phyloP scores from a whole-genome alignment of 2,113 vertebrate species.

The Solea senegalensis region DNA sequence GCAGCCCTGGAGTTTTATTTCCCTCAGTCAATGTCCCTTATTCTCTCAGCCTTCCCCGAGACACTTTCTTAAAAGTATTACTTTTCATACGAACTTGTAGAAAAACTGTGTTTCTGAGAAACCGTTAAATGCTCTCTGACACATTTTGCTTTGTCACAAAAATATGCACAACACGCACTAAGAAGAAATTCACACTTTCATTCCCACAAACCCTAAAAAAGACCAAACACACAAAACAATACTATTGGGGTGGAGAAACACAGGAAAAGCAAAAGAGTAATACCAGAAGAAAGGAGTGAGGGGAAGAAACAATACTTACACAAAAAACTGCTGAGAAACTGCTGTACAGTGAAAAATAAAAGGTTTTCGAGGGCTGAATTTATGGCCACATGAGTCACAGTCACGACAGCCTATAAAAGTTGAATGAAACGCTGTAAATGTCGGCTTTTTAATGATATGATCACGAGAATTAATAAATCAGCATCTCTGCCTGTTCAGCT shows the following conservation, averaged over 20 bases:
- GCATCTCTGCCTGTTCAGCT: constrained; percentile 42
- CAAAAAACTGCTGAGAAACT: constrained; percentile 12
- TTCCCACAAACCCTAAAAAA: not conserved
- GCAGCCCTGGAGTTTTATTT: not conserved
- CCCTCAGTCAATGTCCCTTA: not conserved
- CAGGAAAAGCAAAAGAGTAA: not conserved
- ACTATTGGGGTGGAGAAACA: constrained; percentile 9
- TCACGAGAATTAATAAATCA: constrained; percentile 51
- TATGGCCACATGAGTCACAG: constrained; percentile 51
- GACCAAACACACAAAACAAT: not conserved
- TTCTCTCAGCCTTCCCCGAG: not conserved
- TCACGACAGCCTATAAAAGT: constrained; percentile 47
- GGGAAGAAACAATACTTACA: constrained; percentile 13
- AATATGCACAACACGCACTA: not conserved
- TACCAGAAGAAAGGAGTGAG: not conserved
- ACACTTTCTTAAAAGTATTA: constrained; percentile 17
- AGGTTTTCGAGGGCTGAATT: constrained; percentile 29
- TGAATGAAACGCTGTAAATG: constrained; percentile 55
- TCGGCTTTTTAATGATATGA: constrained; percentile 55
- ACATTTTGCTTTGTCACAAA: constrained; percentile 19
- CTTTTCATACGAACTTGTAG: constrained; percentile 14
- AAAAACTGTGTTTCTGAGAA: constrained; percentile 16
- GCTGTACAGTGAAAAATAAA: constrained; percentile 31
- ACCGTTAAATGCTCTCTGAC: constrained; percentile 20
- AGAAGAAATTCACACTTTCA: constrained; percentile 1